Conservation (phyloP, 2,113 vertebrate genomes). For the Thymallus thymallus region DNA sequence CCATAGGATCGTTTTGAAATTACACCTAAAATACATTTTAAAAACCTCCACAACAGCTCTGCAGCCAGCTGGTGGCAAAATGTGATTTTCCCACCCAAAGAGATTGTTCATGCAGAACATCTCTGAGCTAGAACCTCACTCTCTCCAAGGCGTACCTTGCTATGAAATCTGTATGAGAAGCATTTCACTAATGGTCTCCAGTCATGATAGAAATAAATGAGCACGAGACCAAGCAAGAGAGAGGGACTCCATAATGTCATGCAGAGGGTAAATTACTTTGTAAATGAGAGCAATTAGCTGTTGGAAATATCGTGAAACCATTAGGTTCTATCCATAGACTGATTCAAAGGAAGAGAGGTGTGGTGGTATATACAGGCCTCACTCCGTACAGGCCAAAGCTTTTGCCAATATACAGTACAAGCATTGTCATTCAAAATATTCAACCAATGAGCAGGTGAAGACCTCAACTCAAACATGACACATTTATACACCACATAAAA, state of each 20-base stretch:
- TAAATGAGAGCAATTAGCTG: slow-evolving; percentile 11
- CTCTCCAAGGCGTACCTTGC: slow-evolving; percentile 11
- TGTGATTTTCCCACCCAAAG: slow-evolving; percentile 14
- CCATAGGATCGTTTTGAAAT: slow-evolving; percentile 27
- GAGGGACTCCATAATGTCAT: not conserved
- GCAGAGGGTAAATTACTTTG: not conserved
- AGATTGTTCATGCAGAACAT: slow-evolving; percentile 15
- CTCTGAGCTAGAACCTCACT: slow-evolving; percentile 7
- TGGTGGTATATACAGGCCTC: too few species aligned
- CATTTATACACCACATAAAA: too few species aligned
- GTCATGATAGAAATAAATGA: slow-evolving; percentile 43
- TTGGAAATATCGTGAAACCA: slow-evolving; percentile 33
- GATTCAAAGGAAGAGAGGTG: slow-evolving; percentile 28
- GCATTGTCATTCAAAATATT: not conserved
- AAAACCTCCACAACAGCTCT: not conserved
- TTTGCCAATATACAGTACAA: slow-evolving; percentile 42
- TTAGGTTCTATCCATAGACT: slow-evolving; percentile 16
- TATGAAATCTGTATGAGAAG: slow-evolving; percentile 63
- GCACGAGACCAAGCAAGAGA: slow-evolving; percentile 2
- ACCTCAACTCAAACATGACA: not conserved
- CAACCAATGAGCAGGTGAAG: not conserved
- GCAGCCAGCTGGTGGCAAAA: slow-evolving; percentile 1
- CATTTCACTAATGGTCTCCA: slow-evolving; percentile 74
- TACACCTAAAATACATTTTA: not conserved
- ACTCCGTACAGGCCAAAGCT: slow-evolving; percentile 40